Evolutionary conservation across 2,113 vertebrate species (phyloP).

Genomic region (Emberiza fucata): DNA sequence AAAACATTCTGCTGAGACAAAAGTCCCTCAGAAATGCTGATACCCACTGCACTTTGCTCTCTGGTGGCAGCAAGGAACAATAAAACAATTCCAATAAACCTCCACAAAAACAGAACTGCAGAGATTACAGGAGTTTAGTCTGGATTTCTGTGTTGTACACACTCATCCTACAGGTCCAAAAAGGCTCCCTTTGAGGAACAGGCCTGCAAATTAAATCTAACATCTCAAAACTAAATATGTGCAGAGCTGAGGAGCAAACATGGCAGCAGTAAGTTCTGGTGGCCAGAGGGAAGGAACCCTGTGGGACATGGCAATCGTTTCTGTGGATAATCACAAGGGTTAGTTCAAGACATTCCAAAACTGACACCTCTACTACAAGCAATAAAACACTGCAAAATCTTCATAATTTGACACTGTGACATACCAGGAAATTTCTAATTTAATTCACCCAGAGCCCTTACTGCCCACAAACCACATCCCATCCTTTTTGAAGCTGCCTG

Average conservation of each 20-base stretch:
- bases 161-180: background rate
- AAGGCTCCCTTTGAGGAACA: background rate
- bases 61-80: background rate
- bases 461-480: background rate
- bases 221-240: background rate
- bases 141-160: background rate
- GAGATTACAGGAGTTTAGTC: background rate
- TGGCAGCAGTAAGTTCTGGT: background rate
- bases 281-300: background rate
- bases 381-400: background rate
- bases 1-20: background rate
- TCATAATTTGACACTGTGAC: background rate
- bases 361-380: background rate
- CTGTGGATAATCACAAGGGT: background rate
- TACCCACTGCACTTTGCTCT: background rate
- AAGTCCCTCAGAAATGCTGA: background rate
- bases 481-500: background rate
- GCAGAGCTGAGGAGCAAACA: background rate
- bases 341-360: background rate
- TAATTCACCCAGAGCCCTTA: background rate
- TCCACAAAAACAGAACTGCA: background rate
- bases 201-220: background rate
- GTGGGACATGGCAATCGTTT: fast-evolving
- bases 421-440: background rate
- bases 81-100: background rate